Percentiles rank a stretch among this genome's conserved stretches.
Evolutionary conservation across 2,888 invertebrate genomes (phyloP).

Genomic region (Acleris emargana): DNA sequence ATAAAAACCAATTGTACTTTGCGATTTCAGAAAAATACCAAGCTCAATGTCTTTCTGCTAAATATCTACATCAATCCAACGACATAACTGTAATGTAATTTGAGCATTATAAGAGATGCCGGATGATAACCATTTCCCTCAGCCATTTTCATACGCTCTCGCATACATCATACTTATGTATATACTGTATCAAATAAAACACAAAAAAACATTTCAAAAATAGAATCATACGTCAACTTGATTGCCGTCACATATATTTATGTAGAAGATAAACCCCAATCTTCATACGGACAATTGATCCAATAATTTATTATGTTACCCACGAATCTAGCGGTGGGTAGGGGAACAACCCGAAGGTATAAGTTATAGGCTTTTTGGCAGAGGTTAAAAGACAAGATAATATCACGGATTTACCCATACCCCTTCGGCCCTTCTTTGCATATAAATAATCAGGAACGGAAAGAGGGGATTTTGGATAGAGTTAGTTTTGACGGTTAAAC

Average conservation of each 20-base stretch:
- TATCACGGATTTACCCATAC: constrained; percentile 33
- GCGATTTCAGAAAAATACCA: no score
- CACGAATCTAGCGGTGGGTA: constrained; percentile 11
- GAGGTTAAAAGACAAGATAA: constrained; percentile 40
- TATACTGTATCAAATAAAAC: background rate
- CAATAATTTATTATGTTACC: constrained; percentile 32
- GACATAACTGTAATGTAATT: no score
- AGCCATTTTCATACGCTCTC: no score
- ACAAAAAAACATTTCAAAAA: background rate
- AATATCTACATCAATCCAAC: no score
- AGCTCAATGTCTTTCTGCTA: no score
- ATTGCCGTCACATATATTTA: constrained; percentile 15
- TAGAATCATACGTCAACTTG: constrained; percentile 3
- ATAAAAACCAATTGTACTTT: no score
- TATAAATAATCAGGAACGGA: constrained; percentile 38
- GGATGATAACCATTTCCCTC: no score
- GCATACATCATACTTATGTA: no score
- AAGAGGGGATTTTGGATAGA: constrained; percentile 21
- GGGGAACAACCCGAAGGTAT: constrained; percentile 27
- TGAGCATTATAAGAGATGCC: no score
- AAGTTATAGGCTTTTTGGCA: constrained; percentile 35
- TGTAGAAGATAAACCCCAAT: constrained; percentile 18
- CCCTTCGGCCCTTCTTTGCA: constrained; percentile 35
- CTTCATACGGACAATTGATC: constrained; percentile 31
- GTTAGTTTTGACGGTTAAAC: constrained; percentile 31